A percentile compares a stretch with the other conserved stretches of the same genome.
Conservation (phyloP, 64 coral and sea anemone genomes). For the Cladopsammia gracilis region DNA sequence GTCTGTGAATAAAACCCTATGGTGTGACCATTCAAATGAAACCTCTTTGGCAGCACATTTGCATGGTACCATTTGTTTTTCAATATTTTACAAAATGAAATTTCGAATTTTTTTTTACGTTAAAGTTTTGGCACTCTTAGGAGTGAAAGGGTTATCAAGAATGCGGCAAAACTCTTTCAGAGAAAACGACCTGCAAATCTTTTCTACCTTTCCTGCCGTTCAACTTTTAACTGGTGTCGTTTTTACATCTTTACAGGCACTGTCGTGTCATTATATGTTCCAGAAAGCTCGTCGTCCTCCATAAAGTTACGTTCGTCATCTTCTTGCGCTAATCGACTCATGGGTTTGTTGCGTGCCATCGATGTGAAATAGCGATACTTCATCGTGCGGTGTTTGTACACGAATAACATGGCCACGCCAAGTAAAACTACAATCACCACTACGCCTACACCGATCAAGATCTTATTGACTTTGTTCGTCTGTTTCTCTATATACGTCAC, state of each 20-base stretch:
- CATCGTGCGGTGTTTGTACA: constrained; percentile 82
- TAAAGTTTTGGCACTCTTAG: too few species aligned
- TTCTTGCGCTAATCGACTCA: constrained; percentile 82
- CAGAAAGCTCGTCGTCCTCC: constrained; percentile 21
- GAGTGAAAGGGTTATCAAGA: too few species aligned
- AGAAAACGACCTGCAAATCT: too few species aligned
- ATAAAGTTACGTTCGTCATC: constrained; percentile 75
- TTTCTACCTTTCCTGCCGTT: too few species aligned
- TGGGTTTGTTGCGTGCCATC: constrained; percentile 82
- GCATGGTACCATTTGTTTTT: too few species aligned
- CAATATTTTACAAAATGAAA: too few species aligned
- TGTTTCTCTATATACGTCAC: background rate
- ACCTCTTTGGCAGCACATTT: too few species aligned
- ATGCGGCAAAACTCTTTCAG: too few species aligned
- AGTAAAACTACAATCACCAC: constrained; percentile 58
- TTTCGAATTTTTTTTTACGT: too few species aligned
- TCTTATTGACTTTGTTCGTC: constrained; percentile 33
- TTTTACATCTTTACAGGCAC: background rate
- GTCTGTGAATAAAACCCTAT: too few species aligned
- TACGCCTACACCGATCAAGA: constrained; percentile 82
- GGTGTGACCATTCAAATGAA: too few species aligned
- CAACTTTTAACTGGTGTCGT: background rate
- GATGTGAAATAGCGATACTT: constrained; percentile 73
- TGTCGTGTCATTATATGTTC: background rate
- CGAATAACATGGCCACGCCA: constrained; percentile 70